Evolutionary conservation across 1,140 invertebrate species (phyloP), one percentile per base, ranked within the genome.

Genomic region (Temnothorax curvispinosus): DNA sequence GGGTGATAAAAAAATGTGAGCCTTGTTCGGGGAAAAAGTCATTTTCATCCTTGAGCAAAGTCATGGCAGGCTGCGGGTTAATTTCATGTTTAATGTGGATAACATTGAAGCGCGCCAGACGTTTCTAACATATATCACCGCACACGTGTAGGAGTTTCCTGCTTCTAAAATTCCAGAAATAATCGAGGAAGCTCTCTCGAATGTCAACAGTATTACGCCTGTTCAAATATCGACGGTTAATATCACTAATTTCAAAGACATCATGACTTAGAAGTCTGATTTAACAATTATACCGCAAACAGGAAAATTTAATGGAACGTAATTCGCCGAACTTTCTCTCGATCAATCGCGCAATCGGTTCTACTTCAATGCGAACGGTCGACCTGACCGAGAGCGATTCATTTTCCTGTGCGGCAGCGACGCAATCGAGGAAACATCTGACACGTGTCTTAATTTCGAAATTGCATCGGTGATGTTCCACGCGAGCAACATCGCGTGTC

Each of bases 271-370:
- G 8, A 69, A 81, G 50, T 54, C 35, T 41, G 47, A 41, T 50
- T 41, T 50, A 71, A 81, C 21, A 56, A 58, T 81, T 56, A 44
- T 38, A 41, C 8, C 35, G 35, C 64, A 2, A 44, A 60, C 18
- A 32, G 41, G 54, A 60, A 58, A 60, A 27, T 47, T 41, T 84
- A 56, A 47, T 60, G 71, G 54, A 60, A 60, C 52, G 56, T 47
- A 84, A 47, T 74, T 32, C 32, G 13, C 13, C 13, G 4, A 60
- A 81, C 78, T 81, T 81, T 81, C 78, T 81, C 78, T 71, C 35
- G 64, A 58, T 71, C 52, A 58, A 47, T 81, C 32, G 50, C 78
- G 78, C 65, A 71, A 81, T 81, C 64, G 78, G 35, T 81, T 74
- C 32, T 75, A 84, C 18, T 21, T 60, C 6, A n/a, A 60, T 60